Evolutionary conservation across 2,113 vertebrate species (phyloP), one percentile per base, ranked within the genome.

Genomic region (Myrmecobius fasciatus): DNA sequence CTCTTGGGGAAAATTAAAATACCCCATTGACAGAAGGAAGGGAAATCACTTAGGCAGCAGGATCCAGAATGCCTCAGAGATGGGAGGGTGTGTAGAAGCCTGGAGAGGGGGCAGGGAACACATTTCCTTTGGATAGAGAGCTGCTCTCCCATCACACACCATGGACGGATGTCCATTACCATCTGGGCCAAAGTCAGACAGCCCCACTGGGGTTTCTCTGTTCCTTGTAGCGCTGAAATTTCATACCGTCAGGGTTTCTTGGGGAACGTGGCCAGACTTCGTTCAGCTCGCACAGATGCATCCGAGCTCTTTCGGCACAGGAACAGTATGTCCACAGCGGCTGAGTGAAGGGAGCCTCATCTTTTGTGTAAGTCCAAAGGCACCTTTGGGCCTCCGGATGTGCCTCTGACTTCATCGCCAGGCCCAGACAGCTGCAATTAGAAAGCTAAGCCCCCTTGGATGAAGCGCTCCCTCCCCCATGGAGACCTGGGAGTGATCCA

Each of bases 381-480:
- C 67, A 83, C 67, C 36, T 83, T 43, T 43, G 67, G 67, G n/a
- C n/a, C 43, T 24, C 67, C 17, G 67, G 60, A 36, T 36, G 31
- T 14, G 60, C 11, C 60, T 67, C 31, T 67, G 31, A 67, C 60
- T 67, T 31, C 60, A 67, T 12, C 28, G 36, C 60, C 8, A 11
- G 1, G 20, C 49, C 22, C 67, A 88, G 43, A 11, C 3, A 0
- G 8, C 5, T 3, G 92, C 60, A 67, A 4, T 67, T 36, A 67
- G 60, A 36, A 67, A 67, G 60, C 12, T 17, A 36, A 67, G 60
- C 17, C 60, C 31, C 60, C 60, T 67, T 67, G 31, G 36, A 12
- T 67, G 60, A 9, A 2, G 11, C 52, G 6, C 0, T 14, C 47
- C 31, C 28, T 75, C 36, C 6, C 28, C 12, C 36, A 0, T 4